Evolutionary conservation across 2,888 invertebrate species (phyloP), one percentile per base, ranked within the genome.

Genomic region (Apodemia duryi): DNA sequence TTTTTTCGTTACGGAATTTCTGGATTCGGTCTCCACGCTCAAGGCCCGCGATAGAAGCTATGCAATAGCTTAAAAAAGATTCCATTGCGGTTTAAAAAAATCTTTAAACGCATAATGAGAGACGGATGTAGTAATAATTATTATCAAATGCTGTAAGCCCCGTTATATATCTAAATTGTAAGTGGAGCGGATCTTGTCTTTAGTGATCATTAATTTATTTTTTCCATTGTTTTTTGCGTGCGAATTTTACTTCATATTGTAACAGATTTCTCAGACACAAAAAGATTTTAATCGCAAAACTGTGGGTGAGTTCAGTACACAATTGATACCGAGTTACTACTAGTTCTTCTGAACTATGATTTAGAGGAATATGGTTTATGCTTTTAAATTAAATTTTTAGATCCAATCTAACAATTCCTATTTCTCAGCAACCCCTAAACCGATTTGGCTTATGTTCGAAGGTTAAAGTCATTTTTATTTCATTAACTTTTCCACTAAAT

Each of bases 191-290:
- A 32, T 57, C 57, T 57, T 57, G 57, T 57, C 57, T 57, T 9
- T 57, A 11, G 57, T 32, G 57, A 57, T 32, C 28, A 57, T 57
- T 57, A 32, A 57, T 57, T 32, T 57, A 11, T 54, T 54, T 57
- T 57, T 57, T 57, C 32, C 29, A 29, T 32, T 57, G 29, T 29
- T 57, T 57, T 57, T 57, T 57, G 57, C 57, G 57, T 57, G 57
- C 57, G 57, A 57, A 57, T 57, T 32, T 32, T 57, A 57, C 32
- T 57, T 57, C 11, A 57, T 57, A 57, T 57, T 57, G 57, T 57
- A 32, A 32, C 57, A 32, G 57, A 57, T 32, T 57, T 57, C 57
- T 57, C 57, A 57, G 57, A 57, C 57, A 57, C 32, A 57, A 57
- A 57, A 57, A 57, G 57, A 57, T 57, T 57, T 13, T 57, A 57